A percentile compares a stretch with the other conserved stretches of the same genome.
These are phyloP conservation scores for Epinephelus coioides DNA, from an alignment of 2,797 vertebrate genomes.

Conservation along the genomic window DNA sequence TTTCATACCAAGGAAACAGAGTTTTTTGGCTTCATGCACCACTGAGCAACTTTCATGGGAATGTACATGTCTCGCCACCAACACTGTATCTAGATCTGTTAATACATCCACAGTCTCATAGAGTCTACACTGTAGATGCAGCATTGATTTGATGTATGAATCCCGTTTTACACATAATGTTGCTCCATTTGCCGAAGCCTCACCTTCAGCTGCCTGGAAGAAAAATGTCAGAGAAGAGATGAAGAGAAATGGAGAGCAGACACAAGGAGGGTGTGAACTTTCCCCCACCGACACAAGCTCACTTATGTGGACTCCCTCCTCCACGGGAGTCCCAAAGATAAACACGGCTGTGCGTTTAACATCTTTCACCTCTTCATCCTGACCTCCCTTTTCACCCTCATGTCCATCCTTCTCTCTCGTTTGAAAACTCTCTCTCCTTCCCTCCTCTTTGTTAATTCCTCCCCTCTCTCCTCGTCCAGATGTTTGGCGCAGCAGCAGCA, in stretches of 20 bases:
- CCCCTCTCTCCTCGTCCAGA: slow-evolving; percentile 67
- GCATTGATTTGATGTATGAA: too few relatives aligned
- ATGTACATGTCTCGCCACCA: too few relatives aligned
- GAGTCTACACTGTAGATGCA: too few relatives aligned
- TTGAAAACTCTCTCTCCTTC: slow-evolving; percentile 37
- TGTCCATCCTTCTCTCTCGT: slow-evolving; percentile 17
- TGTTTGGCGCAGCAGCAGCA: slow-evolving; percentile 70
- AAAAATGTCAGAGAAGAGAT: slow-evolving; percentile 46
- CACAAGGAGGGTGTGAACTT: slow-evolving; percentile 62
- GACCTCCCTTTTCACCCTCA: slow-evolving; percentile 46
- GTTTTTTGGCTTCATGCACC: too few relatives aligned
- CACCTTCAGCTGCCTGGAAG: slow-evolving; percentile 44
- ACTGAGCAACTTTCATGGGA: too few relatives aligned
- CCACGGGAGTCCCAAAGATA: slow-evolving; percentile 67
- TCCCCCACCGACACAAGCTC: slow-evolving; percentile 54
- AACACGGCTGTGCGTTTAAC: slow-evolving; percentile 71
- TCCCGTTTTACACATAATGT: slow-evolving; percentile 24
- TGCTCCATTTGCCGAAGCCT: slow-evolving; percentile 42
- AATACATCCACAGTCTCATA: too few relatives aligned
- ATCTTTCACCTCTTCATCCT: slow-evolving; percentile 67
- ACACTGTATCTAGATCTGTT: too few relatives aligned
- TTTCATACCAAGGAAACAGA: too few relatives aligned
- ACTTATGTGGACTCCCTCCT: slow-evolving; percentile 68
- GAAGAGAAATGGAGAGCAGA: slow-evolving; percentile 43
- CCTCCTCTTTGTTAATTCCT: slow-evolving; percentile 33